These are phyloP conservation scores for Embiotoca jacksoni DNA, from an alignment of 2,113 vertebrate species.

Conservation along the genomic window DNA sequence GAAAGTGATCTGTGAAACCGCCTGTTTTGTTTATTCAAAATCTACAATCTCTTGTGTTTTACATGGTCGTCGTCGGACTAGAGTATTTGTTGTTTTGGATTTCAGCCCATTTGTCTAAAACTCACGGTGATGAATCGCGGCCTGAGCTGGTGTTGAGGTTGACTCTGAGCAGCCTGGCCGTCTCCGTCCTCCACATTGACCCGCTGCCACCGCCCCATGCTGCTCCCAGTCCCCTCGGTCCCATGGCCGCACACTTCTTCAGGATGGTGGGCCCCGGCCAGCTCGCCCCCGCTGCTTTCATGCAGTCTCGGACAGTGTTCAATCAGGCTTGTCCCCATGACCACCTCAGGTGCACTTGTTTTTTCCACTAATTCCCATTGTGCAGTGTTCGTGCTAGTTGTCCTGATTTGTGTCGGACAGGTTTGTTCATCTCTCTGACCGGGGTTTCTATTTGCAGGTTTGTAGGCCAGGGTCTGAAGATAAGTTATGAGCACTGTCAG, in stretches of 20 bases:
- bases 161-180: slow-evolving; percentile 87
- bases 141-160: slow-evolving; percentile 94
- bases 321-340: slow-evolving; percentile 96
- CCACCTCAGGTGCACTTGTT: slow-evolving; percentile 90
- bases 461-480: slow-evolving; percentile 90
- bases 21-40: not conserved
- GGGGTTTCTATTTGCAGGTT: slow-evolving; percentile 83
- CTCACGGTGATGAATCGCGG: slow-evolving; percentile 93
- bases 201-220: slow-evolving; percentile 93
- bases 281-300: slow-evolving; percentile 87
- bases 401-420: not conserved
- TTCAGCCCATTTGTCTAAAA: slow-evolving; percentile 92
- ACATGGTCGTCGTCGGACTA: not conserved
- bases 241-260: slow-evolving; percentile 93
- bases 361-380: not conserved
- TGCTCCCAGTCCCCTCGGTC: slow-evolving; percentile 88
- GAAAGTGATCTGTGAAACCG: no score
- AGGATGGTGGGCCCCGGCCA: slow-evolving; percentile 85
- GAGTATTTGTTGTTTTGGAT: slow-evolving; percentile 46
- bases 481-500: slow-evolving; percentile 93
- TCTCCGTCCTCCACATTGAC: slow-evolving; percentile 97
- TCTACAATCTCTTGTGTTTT: not conserved
- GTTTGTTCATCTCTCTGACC: not conserved
- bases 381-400: not conserved
- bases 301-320: slow-evolving; percentile 89